phyloP scores from a whole-genome alignment of 37 sponge, comb jelly and placozoan species.

The Hormiphora californensis region DNA sequence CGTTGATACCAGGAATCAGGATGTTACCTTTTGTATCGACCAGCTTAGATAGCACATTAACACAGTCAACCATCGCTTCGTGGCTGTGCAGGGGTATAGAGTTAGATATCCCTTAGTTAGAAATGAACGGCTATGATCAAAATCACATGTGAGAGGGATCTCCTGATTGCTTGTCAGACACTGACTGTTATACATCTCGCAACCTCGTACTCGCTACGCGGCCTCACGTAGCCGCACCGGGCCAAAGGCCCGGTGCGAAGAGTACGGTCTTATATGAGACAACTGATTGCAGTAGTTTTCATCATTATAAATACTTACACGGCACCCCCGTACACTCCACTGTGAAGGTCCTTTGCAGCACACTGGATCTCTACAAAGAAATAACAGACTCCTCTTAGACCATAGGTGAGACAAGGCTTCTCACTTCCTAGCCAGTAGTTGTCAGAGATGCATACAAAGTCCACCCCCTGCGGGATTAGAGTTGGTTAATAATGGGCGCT shows the following conservation, averaged over 20 bases:
- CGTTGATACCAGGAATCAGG: constrained; percentile 56
- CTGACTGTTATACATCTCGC: too few species aligned
- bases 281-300: too few species aligned
- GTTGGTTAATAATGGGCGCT: not conserved
- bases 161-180: too few species aligned
- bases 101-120: not conserved
- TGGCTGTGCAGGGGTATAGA: constrained; percentile 9
- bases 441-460: constrained; percentile 55
- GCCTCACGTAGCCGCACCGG: too few species aligned
- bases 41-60: constrained; percentile 4
- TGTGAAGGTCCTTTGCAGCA: constrained; percentile 54
- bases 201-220: too few species aligned
- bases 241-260: too few species aligned
- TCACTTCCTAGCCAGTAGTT: constrained; percentile 56
- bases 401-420: constrained; percentile 57
- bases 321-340: constrained; percentile 56
- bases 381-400: constrained; percentile 55
- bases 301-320: constrained; percentile 54
- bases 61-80: constrained; percentile 56
- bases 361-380: constrained; percentile 58
- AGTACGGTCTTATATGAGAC: too few species aligned
- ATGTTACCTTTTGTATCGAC: constrained; percentile 53
- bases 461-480: constrained; percentile 46
- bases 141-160: too few species aligned
- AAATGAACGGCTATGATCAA: too few species aligned